A percentile compares a stretch with the other conserved stretches of the same genome.
phyloP scores from a whole-genome alignment of 2,797 vertebrate genomes.

The Toxotes lorentzi region DNA sequence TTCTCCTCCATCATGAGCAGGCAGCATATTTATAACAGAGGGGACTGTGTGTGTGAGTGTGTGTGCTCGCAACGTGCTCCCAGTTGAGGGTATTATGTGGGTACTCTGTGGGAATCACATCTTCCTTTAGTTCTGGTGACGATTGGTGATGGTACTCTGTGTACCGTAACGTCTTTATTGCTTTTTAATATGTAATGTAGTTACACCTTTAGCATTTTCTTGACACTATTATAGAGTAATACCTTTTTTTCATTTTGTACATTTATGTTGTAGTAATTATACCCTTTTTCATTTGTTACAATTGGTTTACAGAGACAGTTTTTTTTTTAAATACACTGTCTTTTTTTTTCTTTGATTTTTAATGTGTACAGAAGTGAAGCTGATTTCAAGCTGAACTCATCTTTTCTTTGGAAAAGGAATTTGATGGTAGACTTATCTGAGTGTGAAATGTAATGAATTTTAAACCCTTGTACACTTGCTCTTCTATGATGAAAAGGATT shows the following conservation, averaged over 20 bases:
- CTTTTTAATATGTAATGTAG: constrained; percentile 66
- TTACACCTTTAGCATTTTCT: constrained; percentile 59
- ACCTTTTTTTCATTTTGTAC: constrained; percentile 63
- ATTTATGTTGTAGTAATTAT: constrained; percentile 58
- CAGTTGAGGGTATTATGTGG: constrained; percentile 52
- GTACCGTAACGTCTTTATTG: constrained; percentile 40
- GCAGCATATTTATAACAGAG: too few species aligned
- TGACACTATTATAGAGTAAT: constrained; percentile 62
- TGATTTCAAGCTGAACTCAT: constrained; percentile 60
- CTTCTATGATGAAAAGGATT: constrained; percentile 13
- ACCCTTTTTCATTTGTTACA: constrained; percentile 51
- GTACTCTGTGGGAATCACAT: constrained; percentile 56
- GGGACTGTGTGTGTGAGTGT: constrained; percentile 29
- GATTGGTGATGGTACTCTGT: constrained; percentile 46
- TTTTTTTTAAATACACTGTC: constrained; percentile 60
- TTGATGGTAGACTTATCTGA: constrained; percentile 73
- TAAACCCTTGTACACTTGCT: constrained; percentile 30
- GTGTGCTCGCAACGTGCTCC: constrained; percentile 56
- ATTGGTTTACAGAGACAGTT: constrained; percentile 65
- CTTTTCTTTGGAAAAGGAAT: constrained; percentile 81
- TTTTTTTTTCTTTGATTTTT: constrained; percentile 16
- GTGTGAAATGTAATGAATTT: constrained; percentile 56
- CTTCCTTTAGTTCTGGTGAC: constrained; percentile 39
- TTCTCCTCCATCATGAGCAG: too few species aligned
- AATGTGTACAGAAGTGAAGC: constrained; percentile 70